phyloP scores from a whole-genome alignment of 2,797 vertebrate genomes.

The Ambastaia sidthimunki region DNA sequence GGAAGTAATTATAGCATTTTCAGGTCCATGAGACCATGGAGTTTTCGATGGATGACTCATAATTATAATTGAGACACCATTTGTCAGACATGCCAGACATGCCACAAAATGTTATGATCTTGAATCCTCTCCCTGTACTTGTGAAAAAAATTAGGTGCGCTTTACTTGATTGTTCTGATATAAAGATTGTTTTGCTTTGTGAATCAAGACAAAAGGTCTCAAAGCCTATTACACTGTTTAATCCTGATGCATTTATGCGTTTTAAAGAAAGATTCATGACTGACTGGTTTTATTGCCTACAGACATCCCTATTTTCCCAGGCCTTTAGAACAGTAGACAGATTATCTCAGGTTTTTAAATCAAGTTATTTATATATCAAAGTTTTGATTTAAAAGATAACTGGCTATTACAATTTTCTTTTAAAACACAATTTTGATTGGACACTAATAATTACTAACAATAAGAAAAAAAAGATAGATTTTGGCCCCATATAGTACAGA shows the following conservation, averaged over 20 bases:
- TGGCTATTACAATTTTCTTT: too few relatives aligned
- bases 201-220: conserved; percentile 43
- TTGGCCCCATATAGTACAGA: too few relatives aligned
- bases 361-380: too few relatives aligned
- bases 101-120: conserved; percentile 55
- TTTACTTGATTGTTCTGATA: too few relatives aligned
- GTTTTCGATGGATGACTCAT: conserved; percentile 70
- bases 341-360: too few relatives aligned
- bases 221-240: conserved; percentile 28
- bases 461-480: too few relatives aligned
- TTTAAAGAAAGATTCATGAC: conserved; percentile 1
- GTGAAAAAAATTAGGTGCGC: conserved; percentile 53
- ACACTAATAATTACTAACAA: too few relatives aligned
- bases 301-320: too few relatives aligned
- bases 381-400: too few relatives aligned
- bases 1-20: conserved; percentile 70
- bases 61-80: conserved; percentile 72
- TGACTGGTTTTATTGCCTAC: conserved; percentile 3
- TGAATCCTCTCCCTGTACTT: conserved; percentile 17
- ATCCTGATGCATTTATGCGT: conserved; percentile 9
- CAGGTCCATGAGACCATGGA: conserved; percentile 63
- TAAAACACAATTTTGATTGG: too few relatives aligned
- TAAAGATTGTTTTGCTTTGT: conserved; percentile 41
- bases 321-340: too few relatives aligned
- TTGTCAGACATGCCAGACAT: conserved; percentile 51